These are phyloP conservation scores for Cheilinus undulatus DNA, from an alignment of 2,113 vertebrate genomes.

Conservation along the genomic window DNA sequence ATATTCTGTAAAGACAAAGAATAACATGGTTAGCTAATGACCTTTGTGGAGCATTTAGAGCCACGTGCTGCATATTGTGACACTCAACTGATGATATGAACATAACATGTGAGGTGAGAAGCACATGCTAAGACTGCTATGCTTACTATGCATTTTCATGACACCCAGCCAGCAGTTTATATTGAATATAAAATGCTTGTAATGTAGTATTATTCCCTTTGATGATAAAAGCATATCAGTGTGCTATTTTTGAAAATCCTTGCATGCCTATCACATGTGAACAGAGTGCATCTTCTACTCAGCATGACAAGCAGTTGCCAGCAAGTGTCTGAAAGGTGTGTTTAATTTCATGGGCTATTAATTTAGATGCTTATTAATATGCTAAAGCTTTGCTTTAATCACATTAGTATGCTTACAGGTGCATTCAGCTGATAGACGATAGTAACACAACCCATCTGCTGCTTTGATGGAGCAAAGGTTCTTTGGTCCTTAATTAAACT, in stretches of 20 bases:
- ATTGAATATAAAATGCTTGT: background rate
- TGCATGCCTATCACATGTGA: background rate
- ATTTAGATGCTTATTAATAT: background rate
- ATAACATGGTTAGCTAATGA: too few species aligned
- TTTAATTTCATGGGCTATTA: background rate
- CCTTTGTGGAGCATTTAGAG: background rate
- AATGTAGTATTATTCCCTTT: too few species aligned
- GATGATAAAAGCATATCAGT: too few species aligned
- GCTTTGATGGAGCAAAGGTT: background rate
- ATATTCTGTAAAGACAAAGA: background rate
- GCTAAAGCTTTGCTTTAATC: background rate
- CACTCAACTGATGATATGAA: background rate
- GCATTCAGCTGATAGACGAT: background rate
- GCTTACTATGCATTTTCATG: background rate
- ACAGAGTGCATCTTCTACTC: background rate
- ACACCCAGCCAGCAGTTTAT: background rate
- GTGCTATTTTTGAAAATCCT: too few species aligned
- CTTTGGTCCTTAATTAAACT: background rate
- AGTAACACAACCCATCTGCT: background rate
- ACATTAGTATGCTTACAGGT: background rate
- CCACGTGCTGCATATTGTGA: background rate
- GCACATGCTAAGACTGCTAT: background rate
- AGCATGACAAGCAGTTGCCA: background rate
- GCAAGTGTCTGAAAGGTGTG: background rate
- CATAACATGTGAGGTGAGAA: background rate